Conservation (phyloP, 2,113 vertebrate genomes). For the Sula dactylatra region DNA sequence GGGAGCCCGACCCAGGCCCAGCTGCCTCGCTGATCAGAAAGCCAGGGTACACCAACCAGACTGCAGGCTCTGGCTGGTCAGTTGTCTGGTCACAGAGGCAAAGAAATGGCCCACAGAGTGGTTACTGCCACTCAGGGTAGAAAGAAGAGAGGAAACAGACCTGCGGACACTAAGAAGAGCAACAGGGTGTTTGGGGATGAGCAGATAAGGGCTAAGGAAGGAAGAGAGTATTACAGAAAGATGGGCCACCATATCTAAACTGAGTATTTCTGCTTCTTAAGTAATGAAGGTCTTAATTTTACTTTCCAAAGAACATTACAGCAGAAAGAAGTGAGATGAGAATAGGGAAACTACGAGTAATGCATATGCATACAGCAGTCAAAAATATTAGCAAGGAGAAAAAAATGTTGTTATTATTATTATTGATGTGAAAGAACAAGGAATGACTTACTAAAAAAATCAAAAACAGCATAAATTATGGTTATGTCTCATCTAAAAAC, state of each 20-base stretch:
- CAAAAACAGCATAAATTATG: neutral
- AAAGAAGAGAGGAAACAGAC: neutral
- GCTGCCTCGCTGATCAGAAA: neutral
- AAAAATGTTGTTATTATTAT: neutral
- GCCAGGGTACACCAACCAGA: neutral
- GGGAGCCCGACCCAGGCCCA: fast-evolving
- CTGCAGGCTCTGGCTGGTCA: fast-evolving
- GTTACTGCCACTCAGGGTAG: neutral
- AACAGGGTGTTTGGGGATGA: neutral
- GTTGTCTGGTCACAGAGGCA: neutral
- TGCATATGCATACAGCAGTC: neutral
- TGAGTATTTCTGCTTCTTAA: neutral
- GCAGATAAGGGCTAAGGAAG: neutral
- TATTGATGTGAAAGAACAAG: neutral
- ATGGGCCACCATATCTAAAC: neutral
- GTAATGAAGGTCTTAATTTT: neutral
- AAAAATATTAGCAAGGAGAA: neutral
- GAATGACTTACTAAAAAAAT: neutral
- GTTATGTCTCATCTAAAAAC: neutral
- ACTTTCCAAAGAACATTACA: neutral
- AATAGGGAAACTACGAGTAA: neutral
- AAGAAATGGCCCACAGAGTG: neutral
- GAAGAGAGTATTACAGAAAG: neutral
- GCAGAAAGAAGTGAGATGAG: neutral
- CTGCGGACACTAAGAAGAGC: fast-evolving